phyloP scores from a whole-genome alignment of 2,888 invertebrate genomes.

The Eustalomyia histrio region DNA sequence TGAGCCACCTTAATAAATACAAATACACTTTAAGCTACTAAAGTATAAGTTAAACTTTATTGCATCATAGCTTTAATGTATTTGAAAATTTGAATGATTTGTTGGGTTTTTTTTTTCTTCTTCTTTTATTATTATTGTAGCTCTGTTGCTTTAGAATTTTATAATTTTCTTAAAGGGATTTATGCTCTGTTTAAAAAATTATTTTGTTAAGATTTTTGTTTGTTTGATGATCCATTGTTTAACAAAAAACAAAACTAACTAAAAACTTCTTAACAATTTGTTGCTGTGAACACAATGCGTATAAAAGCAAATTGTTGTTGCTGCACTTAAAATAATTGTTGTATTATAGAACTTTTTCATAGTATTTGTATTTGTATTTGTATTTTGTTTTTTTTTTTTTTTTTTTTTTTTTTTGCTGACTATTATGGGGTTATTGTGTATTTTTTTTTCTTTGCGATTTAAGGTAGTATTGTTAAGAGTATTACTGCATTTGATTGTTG shows the following conservation, averaged over 20 bases:
- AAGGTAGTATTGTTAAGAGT: slow-evolving; percentile 54
- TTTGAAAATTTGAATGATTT: slow-evolving; percentile 45
- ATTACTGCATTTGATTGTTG: slow-evolving; percentile 67
- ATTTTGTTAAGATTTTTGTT: slow-evolving; percentile 66
- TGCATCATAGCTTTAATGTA: slow-evolving; percentile 35
- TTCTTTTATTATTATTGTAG: too few relatives aligned
- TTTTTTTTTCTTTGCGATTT: slow-evolving; percentile 61
- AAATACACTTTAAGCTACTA: not conserved
- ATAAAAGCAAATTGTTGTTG: not conserved
- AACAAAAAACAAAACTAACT: not conserved
- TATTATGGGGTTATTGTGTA: slow-evolving; percentile 22
- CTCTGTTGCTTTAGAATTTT: slow-evolving; percentile 8
- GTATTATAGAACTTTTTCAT: slow-evolving; percentile 23
- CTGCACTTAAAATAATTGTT: slow-evolving; percentile 21
- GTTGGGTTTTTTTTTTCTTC: slow-evolving; percentile 8
- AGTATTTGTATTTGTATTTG: not conserved
- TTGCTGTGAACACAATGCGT: slow-evolving; percentile 14
- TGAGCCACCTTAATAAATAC: not conserved
- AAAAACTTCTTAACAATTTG: slow-evolving; percentile 5
- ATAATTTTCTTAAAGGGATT: slow-evolving; percentile 68
- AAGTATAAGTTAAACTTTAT: slow-evolving; percentile 17
- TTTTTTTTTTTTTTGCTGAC: slow-evolving; percentile 9
- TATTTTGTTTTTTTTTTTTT: too few relatives aligned
- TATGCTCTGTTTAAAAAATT: slow-evolving; percentile 76
- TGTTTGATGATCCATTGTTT: slow-evolving; percentile 64